phyloP scores from a whole-genome alignment of 2,797 vertebrate genomes.

The Hydrophis major region DNA sequence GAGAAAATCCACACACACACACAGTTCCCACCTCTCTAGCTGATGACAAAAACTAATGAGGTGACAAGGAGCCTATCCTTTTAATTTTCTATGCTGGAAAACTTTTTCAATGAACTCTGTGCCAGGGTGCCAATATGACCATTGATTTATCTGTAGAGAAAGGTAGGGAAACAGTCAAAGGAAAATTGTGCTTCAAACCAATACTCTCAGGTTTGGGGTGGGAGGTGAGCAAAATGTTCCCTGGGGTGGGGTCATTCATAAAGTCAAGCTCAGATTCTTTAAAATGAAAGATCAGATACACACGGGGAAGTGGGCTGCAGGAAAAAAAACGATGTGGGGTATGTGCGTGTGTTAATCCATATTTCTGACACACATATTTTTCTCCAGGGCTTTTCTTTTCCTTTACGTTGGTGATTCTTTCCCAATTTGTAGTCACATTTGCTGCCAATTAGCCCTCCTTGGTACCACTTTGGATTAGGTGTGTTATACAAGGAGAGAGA shows the following conservation, averaged over 20 bases:
- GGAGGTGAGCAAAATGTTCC: not conserved
- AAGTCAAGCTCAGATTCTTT: not conserved
- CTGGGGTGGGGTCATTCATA: not conserved
- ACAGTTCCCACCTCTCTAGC: not conserved
- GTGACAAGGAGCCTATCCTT: not conserved
- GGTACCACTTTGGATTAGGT: not conserved
- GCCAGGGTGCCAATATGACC: not conserved
- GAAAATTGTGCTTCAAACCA: not conserved
- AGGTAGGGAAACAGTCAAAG: not conserved
- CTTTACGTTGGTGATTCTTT: not conserved
- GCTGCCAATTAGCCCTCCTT: not conserved
- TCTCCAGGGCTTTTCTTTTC: not conserved
- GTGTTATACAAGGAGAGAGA: not conserved
- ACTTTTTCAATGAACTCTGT: not conserved
- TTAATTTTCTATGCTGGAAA: not conserved
- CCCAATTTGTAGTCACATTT: not conserved
- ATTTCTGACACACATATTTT: not conserved
- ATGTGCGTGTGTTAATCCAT: not conserved
- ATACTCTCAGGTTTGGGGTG: not conserved
- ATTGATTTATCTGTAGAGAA: not conserved
- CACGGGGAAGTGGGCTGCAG: not conserved
- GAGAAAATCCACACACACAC: not conserved
- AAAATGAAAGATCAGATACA: not conserved
- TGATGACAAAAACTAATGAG: conserved; percentile 4
- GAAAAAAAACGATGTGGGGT: not conserved